Percentiles rank a stretch among this genome's conserved stretches.
Evolutionary conservation across 2,797 vertebrate genomes (phyloP).

Genomic region (Cyclopterus lumpus): DNA sequence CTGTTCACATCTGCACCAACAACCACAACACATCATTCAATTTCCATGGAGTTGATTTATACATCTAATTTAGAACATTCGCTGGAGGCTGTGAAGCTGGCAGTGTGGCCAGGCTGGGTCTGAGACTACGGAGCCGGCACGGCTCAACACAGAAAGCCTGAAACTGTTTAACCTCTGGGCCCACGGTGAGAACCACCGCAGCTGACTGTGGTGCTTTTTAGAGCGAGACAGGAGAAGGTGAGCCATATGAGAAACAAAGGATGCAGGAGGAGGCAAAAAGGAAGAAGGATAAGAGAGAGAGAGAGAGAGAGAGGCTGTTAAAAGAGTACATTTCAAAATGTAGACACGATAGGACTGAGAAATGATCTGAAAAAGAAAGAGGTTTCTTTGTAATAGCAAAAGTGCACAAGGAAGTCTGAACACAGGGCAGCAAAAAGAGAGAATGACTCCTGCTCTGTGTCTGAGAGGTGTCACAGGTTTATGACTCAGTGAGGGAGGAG

Average conservation of each 20-base stretch:
- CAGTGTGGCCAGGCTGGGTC: conserved; percentile 12
- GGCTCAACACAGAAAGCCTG: conserved; percentile 47
- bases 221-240: conserved; percentile 16
- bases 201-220: conserved; percentile 55
- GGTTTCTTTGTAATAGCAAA: background rate
- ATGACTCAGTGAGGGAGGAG: conserved; percentile 31
- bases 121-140: background rate
- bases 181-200: conserved; percentile 60
- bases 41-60: conserved; percentile 24
- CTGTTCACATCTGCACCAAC: background rate
- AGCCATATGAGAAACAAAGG: background rate
- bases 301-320: background rate
- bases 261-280: background rate
- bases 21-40: conserved; percentile 2
- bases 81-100: conserved; percentile 12
- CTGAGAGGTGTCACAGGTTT: conserved; percentile 61
- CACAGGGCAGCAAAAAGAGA: conserved; percentile 18
- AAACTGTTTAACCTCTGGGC: conserved; percentile 62
- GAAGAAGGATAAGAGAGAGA: no score
- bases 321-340: background rate
- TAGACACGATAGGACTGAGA: background rate
- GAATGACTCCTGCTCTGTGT: conserved; percentile 58
- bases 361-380: background rate
- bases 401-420: background rate
- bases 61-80: conserved; percentile 26